Evolutionary conservation across 1,140 invertebrate species (phyloP).

Genomic region (Saccostrea cuccullata): DNA sequence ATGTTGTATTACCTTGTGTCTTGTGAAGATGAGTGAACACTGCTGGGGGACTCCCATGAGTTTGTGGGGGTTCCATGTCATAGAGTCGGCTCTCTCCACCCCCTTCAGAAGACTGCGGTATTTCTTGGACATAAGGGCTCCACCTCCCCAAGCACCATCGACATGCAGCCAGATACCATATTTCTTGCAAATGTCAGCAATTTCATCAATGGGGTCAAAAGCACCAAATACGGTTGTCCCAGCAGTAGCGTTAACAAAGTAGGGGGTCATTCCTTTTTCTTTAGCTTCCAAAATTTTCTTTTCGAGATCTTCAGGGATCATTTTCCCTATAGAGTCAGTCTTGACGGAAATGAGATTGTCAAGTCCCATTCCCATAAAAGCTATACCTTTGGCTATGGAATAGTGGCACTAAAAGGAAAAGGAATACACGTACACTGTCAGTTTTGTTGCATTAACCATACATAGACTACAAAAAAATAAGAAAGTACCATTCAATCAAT

Average conservation of each 20-base stretch:
- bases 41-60: slow-evolving; percentile 97
- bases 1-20: slow-evolving; percentile 88
- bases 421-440: not conserved
- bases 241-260: slow-evolving; percentile 96
- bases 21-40: slow-evolving; percentile 97
- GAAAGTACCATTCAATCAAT: not conserved
- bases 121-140: slow-evolving; percentile 93
- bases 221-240: slow-evolving; percentile 93
- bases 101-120: slow-evolving; percentile 92
- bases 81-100: slow-evolving; percentile 96
- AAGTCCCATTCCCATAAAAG: slow-evolving; percentile 96
- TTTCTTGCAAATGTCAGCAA: slow-evolving; percentile 96
- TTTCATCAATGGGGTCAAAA: slow-evolving; percentile 94
- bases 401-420: slow-evolving; percentile 92
- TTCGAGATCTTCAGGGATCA: slow-evolving; percentile 94
- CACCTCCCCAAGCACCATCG: slow-evolving; percentile 99
- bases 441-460: not conserved
- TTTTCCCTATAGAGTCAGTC: slow-evolving; percentile 90
- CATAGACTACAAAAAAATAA: not conserved
- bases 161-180: slow-evolving; percentile 97
- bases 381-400: slow-evolving; percentile 96
- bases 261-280: slow-evolving; percentile 91
- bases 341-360: slow-evolving; percentile 96
- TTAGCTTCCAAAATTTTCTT: slow-evolving; percentile 90
- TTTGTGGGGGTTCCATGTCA: slow-evolving; percentile 99